Evolutionary conservation across 2,797 vertebrate species (phyloP).

Genomic region (Ctenopoma kingsleyae): DNA sequence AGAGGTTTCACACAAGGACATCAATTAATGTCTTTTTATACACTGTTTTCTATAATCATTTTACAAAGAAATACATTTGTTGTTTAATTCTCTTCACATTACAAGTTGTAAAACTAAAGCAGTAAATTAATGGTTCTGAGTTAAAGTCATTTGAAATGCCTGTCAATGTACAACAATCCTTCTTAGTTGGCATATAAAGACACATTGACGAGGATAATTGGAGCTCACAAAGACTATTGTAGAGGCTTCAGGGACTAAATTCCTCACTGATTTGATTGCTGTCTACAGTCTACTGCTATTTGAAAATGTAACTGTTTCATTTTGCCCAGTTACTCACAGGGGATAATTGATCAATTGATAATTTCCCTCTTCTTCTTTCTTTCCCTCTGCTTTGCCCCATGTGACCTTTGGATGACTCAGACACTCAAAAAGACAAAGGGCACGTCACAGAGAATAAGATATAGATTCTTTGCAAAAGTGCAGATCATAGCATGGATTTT

Average conservation of each 20-base stretch:
- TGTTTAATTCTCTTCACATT: conserved; percentile 19
- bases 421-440: conserved; percentile 71
- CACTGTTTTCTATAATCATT: neutral
- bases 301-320: conserved; percentile 51
- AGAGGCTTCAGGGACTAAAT: conserved; percentile 9
- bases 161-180: conserved; percentile 1
- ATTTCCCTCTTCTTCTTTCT: conserved; percentile 42
- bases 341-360: conserved; percentile 72
- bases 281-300: conserved; percentile 25
- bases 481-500: conserved; percentile 53
- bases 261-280: conserved; percentile 33
- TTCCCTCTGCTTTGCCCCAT: conserved; percentile 54
- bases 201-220: conserved; percentile 27
- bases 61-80: conserved; percentile 6
- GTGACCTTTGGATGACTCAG: conserved; percentile 71
- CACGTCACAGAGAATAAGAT: conserved; percentile 75
- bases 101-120: conserved; percentile 19
- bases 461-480: conserved; percentile 76
- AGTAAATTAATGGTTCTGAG: conserved; percentile 17
- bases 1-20: conserved; percentile 29
- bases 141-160: conserved; percentile 11
- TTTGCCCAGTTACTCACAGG: conserved; percentile 34
- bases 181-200: neutral
- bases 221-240: conserved; percentile 16
- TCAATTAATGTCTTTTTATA: conserved; percentile 29